Percentiles rank a stretch among this genome's conserved stretches.
These are phyloP conservation scores for Poecilia wingei DNA, from an alignment of 2,797 vertebrate genomes.

Conservation along the genomic window DNA sequence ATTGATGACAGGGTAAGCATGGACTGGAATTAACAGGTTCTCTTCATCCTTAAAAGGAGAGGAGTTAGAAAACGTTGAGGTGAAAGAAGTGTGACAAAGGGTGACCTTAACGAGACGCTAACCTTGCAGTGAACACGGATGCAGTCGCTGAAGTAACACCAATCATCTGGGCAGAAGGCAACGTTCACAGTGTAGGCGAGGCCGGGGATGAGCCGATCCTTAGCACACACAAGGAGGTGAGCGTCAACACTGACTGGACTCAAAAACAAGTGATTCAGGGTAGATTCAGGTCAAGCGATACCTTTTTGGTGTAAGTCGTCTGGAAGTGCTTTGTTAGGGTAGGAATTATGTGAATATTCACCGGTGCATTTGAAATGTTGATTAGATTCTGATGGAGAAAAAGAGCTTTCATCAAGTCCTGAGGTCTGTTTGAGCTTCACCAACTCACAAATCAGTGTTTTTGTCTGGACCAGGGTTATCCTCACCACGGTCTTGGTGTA, in stretches of 20 bases:
- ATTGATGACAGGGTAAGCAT: constrained; percentile 90
- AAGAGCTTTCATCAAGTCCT: constrained; percentile 46
- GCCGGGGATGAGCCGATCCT: constrained; percentile 90
- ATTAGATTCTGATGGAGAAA: constrained; percentile 84
- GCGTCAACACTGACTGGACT: constrained; percentile 20
- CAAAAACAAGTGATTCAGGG: constrained; percentile 4
- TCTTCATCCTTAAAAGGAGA: constrained; percentile 78
- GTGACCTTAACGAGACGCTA: constrained; percentile 21
- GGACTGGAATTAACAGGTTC: constrained; percentile 88
- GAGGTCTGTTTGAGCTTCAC: constrained; percentile 35
- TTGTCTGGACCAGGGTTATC: constrained; percentile 7
- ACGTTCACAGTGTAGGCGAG: constrained; percentile 84
- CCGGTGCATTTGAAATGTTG: constrained; percentile 86
- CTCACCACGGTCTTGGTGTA: constrained; percentile 87
- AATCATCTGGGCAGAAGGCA: constrained; percentile 89
- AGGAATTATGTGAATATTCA: constrained; percentile 88
- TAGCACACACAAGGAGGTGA: constrained; percentile 36
- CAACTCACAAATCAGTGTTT: constrained; percentile 5
- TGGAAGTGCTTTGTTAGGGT: constrained; percentile 90
- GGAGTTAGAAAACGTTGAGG: background rate
- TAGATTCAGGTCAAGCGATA: constrained; percentile 60
- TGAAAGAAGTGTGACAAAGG: no score
- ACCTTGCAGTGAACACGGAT: constrained; percentile 91
- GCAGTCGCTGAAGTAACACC: constrained; percentile 93
- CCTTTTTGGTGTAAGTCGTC: constrained; percentile 89